phyloP scores from a whole-genome alignment of 2,888 invertebrate species.

The Melipona beecheii region DNA sequence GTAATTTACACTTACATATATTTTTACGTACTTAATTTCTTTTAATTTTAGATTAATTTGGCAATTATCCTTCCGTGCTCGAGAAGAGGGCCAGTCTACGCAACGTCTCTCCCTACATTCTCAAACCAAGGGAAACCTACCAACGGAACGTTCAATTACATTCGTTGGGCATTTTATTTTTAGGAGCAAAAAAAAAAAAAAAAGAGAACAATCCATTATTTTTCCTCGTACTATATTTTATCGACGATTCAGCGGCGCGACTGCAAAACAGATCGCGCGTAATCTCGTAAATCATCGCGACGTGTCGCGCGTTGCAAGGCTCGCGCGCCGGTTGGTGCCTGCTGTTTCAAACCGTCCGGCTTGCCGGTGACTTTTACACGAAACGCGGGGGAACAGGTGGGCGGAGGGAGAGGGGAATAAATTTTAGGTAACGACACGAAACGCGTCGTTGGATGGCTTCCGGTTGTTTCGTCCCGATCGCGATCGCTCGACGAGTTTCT shows the following conservation, averaged over 20 bases:
- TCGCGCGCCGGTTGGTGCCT: conserved; percentile 3
- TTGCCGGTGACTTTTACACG: conserved; percentile 18
- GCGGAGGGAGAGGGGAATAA: conserved; percentile 16
- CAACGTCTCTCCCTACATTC: background rate
- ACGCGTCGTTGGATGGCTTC: conserved; percentile 21
- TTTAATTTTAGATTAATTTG: no score
- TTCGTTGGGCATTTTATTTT: background rate
- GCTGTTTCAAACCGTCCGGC: conserved; percentile 26
- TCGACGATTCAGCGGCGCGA: conserved; percentile 9
- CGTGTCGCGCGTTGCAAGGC: conserved; percentile 33
- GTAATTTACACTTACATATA: no score
- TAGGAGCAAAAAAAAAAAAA: background rate
- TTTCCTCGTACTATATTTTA: conserved; percentile 8
- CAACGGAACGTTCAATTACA: no score
- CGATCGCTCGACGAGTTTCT: conserved; percentile 4
- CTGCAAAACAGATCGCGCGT: conserved; percentile 34
- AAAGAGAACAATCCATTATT: conserved; percentile 1
- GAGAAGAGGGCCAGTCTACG: no score
- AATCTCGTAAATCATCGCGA: conserved; percentile 52
- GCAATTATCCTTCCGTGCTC: no score
- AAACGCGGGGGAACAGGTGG: conserved; percentile 8
- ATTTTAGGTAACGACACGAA: conserved; percentile 35
- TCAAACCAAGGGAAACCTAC: background rate
- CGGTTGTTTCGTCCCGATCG: conserved; percentile 24
- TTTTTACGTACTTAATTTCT: no score